Conservation (phyloP, 2,888 invertebrate species). For the Cheilosia impressa region DNA sequence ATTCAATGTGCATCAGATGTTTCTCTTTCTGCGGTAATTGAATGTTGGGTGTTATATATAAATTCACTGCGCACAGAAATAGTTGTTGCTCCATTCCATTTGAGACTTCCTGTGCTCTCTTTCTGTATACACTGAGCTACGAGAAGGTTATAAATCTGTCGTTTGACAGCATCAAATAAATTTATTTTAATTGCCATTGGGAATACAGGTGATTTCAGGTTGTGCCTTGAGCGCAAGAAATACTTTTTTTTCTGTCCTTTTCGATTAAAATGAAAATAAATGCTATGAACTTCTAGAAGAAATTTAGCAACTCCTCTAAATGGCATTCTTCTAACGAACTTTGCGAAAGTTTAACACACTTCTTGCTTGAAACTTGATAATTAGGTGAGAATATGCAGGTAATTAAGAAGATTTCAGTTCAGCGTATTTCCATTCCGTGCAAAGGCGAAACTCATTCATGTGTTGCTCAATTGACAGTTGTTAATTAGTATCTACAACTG, state of each 20-base stretch:
- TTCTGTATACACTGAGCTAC: background rate
- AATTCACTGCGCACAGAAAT: constrained; percentile 13
- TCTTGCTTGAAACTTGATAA: constrained; percentile 61
- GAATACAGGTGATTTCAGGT: constrained; percentile 62
- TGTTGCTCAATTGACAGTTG: constrained; percentile 40
- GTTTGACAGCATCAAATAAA: constrained; percentile 67
- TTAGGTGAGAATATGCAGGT: constrained; percentile 72
- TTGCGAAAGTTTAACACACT: constrained; percentile 51
- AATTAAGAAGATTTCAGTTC: constrained; percentile 67
- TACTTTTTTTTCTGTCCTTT: constrained; percentile 38
- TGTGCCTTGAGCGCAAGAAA: constrained; percentile 41
- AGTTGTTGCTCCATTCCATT: constrained; percentile 1
- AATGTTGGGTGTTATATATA: constrained; percentile 7
- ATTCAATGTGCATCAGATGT: constrained; percentile 29
- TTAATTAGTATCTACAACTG: constrained; percentile 20
- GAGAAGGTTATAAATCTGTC: constrained; percentile 49
- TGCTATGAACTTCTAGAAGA: constrained; percentile 39
- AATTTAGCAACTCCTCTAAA: constrained; percentile 40
- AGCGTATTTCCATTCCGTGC: constrained; percentile 22
- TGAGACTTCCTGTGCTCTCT: background rate
- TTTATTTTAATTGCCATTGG: constrained; percentile 68
- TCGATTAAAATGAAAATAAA: constrained; percentile 61
- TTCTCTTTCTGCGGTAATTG: constrained; percentile 21
- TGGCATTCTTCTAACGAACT: constrained; percentile 54
- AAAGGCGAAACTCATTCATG: constrained; percentile 40